Conservation (phyloP, 92 coral and sea anemone genomes). For the Porites evermanni region DNA sequence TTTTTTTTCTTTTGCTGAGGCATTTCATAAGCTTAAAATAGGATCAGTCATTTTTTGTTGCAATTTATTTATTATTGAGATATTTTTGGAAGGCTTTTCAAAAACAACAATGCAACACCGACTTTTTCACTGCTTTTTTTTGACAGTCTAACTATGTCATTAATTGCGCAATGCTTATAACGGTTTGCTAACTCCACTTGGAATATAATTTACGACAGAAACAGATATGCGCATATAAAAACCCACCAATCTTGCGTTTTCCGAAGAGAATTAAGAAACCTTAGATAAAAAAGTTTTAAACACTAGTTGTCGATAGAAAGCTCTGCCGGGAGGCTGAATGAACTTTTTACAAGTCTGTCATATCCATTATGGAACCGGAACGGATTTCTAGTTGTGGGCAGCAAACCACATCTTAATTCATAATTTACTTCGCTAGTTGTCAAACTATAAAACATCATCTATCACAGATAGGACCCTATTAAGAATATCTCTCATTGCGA, state of each 20-base stretch:
- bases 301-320: no score
- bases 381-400: no score
- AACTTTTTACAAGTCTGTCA: no score
- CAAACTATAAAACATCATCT: not conserved
- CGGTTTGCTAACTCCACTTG: not conserved
- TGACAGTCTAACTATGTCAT: not conserved
- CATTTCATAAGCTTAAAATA: not conserved
- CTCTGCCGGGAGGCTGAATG: no score
- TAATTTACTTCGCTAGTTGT: not conserved
- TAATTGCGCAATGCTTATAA: constrained; percentile 33
- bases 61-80: not conserved
- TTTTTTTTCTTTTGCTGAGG: not conserved
- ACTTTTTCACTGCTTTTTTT: not conserved
- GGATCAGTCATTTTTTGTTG: not conserved
- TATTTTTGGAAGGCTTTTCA: not conserved
- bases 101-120: not conserved
- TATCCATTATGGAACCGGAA: no score
- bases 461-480: not conserved
- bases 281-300: no score
- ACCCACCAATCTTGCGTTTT: no score
- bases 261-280: no score
- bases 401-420: not conserved
- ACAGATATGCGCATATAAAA: no score
- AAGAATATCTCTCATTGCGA: not conserved
- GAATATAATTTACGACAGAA: no score